phyloP scores from a whole-genome alignment of 2,113 vertebrate genomes.

The Antechinus flavipes region DNA sequence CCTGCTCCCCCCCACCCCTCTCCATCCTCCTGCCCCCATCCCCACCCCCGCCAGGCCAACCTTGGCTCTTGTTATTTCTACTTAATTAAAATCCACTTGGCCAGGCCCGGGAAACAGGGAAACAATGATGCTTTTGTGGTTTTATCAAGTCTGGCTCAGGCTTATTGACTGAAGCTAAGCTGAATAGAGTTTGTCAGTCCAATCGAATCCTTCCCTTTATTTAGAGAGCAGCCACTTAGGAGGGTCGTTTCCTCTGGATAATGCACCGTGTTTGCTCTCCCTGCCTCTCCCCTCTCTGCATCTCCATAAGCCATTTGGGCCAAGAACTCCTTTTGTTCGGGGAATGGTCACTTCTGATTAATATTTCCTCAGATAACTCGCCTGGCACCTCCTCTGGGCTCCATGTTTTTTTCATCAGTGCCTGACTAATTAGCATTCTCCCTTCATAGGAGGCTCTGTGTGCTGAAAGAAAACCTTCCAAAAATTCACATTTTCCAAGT shows the following conservation, averaged over 20 bases:
- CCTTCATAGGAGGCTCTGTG: neutral
- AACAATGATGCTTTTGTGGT: conserved; percentile 59
- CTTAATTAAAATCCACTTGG: conserved; percentile 73
- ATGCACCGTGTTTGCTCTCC: neutral
- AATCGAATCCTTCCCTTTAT: neutral
- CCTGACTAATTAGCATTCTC: neutral
- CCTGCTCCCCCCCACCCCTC: neutral
- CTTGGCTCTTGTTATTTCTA: conserved; percentile 44
- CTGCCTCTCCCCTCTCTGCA: fast-evolving
- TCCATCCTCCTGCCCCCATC: neutral
- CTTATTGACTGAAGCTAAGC: fast-evolving
- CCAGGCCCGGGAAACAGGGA: conserved; percentile 15
- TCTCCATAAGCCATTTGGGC: neutral
- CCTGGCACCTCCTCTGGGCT: neutral
- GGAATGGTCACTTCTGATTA: neutral
- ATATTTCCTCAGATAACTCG: neutral
- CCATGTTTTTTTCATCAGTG: neutral
- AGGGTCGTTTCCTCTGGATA: neutral
- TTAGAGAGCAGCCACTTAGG: neutral
- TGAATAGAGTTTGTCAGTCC: neutral
- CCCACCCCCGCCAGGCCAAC: conserved; percentile 27
- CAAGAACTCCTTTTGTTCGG: neutral
- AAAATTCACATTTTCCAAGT: neutral
- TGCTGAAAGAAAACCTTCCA: neutral
- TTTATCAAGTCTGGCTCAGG: neutral